Conservation (phyloP, 2,888 invertebrate species). For the Marasmarcha lunaedactyla region DNA sequence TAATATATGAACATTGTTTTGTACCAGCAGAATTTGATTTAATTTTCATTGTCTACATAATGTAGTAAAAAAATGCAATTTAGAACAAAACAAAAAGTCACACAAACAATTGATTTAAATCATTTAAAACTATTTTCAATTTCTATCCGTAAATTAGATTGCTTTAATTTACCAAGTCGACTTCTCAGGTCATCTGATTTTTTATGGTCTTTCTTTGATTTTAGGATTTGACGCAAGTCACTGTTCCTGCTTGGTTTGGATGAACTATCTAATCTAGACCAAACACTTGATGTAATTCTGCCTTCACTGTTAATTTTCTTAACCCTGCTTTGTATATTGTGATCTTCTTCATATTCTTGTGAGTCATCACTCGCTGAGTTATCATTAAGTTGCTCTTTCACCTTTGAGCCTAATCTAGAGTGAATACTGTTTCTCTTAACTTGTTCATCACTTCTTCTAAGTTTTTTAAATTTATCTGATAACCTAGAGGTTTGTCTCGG, state of each 20-base stretch:
- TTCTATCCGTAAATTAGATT: constrained; percentile 57
- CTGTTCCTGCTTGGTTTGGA: constrained; percentile 22
- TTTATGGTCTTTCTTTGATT: constrained; percentile 26
- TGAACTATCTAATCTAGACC: constrained; percentile 63
- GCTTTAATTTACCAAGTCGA: constrained; percentile 45
- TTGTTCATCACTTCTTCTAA: constrained; percentile 16
- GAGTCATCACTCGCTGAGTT: constrained; percentile 33
- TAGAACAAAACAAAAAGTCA: too few relatives aligned
- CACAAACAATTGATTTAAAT: too few relatives aligned
- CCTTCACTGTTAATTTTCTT: constrained; percentile 34
- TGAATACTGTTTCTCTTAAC: constrained; percentile 27
- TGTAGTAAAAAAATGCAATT: too few relatives aligned
- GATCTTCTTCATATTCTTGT: constrained; percentile 18
- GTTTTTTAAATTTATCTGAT: constrained; percentile 49
- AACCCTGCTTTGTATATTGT: constrained; percentile 65
- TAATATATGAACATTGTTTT: too few relatives aligned
- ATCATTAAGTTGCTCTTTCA: constrained; percentile 27
- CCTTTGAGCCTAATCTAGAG: constrained; percentile 47
- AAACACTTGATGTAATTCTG: constrained; percentile 56
- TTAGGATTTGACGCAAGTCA: constrained; percentile 47
- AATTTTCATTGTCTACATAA: too few relatives aligned
- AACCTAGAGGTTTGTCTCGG: constrained; percentile 34
- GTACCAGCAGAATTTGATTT: too few relatives aligned
- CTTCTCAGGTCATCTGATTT: constrained; percentile 35
- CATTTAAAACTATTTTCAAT: constrained; percentile 44